Evolutionary conservation across 2,888 invertebrate species (phyloP).

Genomic region (Emmelina monodactyla): DNA sequence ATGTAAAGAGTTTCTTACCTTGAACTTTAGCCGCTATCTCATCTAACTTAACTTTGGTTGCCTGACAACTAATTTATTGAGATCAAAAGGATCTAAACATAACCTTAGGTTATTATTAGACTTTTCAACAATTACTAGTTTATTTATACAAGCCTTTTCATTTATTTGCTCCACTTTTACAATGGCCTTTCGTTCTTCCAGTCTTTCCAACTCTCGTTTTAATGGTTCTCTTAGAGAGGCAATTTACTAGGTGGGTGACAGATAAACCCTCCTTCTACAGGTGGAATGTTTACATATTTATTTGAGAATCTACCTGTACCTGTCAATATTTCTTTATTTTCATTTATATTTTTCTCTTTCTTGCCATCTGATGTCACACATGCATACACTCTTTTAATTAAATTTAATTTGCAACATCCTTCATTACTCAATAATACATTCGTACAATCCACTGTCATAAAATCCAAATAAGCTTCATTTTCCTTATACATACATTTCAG

Average conservation of each 20-base stretch:
- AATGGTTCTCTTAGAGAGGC: no score
- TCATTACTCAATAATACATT: not conserved
- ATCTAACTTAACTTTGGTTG: constrained; percentile 13
- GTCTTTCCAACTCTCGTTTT: no score
- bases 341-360: not conserved
- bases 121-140: constrained; percentile 11
- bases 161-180: constrained; percentile 12
- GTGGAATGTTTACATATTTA: no score
- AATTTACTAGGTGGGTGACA: no score
- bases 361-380: not conserved
- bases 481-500: no score
- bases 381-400: not conserved
- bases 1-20: constrained; percentile 12
- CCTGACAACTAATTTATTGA: constrained; percentile 14
- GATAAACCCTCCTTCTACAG: no score
- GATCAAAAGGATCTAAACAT: constrained; percentile 9
- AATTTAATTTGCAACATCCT: not conserved
- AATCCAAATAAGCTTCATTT: not conserved
- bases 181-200: constrained; percentile 10
- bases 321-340: not conserved
- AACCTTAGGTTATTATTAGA: constrained; percentile 8
- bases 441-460: not conserved
- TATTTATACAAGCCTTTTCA: constrained; percentile 13
- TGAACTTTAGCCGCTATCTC: constrained; percentile 11
- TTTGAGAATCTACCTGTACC: no score